Evolutionary conservation across 2,888 invertebrate species (phyloP).

Genomic region (Mythimna pallens): DNA sequence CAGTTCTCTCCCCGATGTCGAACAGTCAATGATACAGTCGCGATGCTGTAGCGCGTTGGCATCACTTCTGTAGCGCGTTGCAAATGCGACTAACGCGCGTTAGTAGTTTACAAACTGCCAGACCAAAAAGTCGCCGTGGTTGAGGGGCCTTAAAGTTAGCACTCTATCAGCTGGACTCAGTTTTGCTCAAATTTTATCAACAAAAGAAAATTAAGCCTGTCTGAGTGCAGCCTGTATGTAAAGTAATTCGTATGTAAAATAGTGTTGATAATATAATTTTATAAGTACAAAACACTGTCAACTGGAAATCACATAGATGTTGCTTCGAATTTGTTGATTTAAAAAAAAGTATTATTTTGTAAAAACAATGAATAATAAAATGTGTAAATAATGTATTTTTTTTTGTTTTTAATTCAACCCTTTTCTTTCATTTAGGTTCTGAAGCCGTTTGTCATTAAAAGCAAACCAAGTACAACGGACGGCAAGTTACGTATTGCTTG

Average conservation of each 20-base stretch:
- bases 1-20: no score
- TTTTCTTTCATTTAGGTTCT: no score
- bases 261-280: constrained; percentile 63
- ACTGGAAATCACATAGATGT: constrained; percentile 67
- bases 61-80: no score
- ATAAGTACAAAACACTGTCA: constrained; percentile 77
- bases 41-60: no score
- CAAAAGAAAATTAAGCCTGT: not conserved
- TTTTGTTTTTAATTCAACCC: constrained; percentile 48
- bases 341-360: constrained; percentile 86
- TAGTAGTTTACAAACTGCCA: no score
- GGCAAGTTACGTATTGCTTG: no score
- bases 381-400: constrained; percentile 73
- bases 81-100: no score
- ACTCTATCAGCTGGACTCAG: constrained; percentile 10
- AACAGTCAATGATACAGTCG: no score
- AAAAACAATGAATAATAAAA: constrained; percentile 79
- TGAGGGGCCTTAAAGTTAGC: not conserved
- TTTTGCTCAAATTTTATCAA: constrained; percentile 15
- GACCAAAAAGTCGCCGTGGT: no score
- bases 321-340: constrained; percentile 74
- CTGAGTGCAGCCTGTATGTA: constrained; percentile 17
- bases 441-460: no score
- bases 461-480: no score
- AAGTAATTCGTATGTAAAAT: constrained; percentile 43